These are phyloP conservation scores for Eudemis profundana DNA, from an alignment of 2,888 invertebrate genomes.

Conservation along the genomic window DNA sequence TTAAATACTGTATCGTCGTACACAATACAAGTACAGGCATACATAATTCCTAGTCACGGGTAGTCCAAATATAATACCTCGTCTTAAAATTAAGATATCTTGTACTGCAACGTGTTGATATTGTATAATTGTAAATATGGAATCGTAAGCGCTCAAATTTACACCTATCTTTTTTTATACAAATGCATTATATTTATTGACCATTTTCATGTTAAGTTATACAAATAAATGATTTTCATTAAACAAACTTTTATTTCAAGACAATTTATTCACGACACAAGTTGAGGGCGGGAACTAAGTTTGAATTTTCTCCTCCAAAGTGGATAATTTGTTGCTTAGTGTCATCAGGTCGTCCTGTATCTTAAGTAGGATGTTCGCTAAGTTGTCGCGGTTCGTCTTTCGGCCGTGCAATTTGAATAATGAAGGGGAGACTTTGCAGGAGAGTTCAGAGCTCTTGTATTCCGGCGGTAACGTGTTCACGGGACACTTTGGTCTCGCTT, in stretches of 20 bases:
- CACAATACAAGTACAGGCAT: constrained; percentile 1
- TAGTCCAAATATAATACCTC: constrained; percentile 35
- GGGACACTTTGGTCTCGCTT: constrained; percentile 48
- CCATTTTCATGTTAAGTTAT: constrained; percentile 26
- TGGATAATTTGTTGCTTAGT: constrained; percentile 68
- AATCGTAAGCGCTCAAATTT: constrained; percentile 33
- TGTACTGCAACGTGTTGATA: constrained; percentile 1
- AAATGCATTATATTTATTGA: constrained; percentile 11
- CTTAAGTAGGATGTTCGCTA: constrained; percentile 69
- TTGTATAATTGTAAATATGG: constrained; percentile 31
- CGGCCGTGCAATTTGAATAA: constrained; percentile 65
- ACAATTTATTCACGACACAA: neutral
- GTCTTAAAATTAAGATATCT: constrained; percentile 9
- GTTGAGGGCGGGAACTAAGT: neutral
- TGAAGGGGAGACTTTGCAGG: constrained; percentile 66
- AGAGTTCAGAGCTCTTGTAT: constrained; percentile 64
- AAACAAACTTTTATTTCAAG: constrained; percentile 24
- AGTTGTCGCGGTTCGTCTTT: constrained; percentile 68
- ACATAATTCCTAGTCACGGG: constrained; percentile 37
- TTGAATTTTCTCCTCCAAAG: constrained; percentile 68
- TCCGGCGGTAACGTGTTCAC: constrained; percentile 50
- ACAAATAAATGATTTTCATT: constrained; percentile 32
- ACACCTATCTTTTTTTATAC: constrained; percentile 24
- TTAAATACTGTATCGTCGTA: neutral
- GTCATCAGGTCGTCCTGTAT: constrained; percentile 73